A percentile compares a stretch with the other conserved stretches of the same genome.
These are phyloP conservation scores for human (Homo sapiens) DNA, from an alignment of 2,113 vertebrate genomes.

Conservation along the genomic window GRCh38 chr12:99922001-99922500, in stretches of 20 bases:
- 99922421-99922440: neutral
- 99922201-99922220: neutral
- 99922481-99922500: neutral
- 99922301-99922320: neutral
- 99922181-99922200: neutral
- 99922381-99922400: neutral
- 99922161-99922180: neutral
- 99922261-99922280: neutral
- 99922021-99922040: neutral
- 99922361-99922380: neutral
- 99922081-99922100: neutral
- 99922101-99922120: neutral
- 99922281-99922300: neutral
- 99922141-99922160: neutral
- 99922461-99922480: neutral
- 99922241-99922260: neutral
- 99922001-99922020: neutral
- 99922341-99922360: neutral
- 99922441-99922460: neutral
- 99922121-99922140: neutral
- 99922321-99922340: neutral
- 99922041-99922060: neutral
- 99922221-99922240: neutral
- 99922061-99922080: neutral
- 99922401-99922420: neutral